Conservation (phyloP, 2,888 invertebrate genomes). For the Onthophagus sagittarius region DNA sequence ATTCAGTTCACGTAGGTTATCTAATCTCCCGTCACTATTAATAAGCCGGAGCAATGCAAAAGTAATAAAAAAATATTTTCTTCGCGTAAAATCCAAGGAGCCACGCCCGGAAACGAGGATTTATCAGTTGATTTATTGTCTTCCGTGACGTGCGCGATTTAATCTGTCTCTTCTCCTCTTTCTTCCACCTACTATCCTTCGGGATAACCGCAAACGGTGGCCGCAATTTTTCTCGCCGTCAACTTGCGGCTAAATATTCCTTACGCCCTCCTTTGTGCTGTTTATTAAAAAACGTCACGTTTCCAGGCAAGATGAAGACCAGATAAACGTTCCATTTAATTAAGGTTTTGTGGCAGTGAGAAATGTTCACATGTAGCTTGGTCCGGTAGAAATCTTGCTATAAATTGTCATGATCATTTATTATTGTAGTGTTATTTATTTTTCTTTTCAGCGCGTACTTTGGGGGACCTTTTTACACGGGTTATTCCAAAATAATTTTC, state of each 20-base stretch:
- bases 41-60: background rate
- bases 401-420: background rate
- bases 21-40: slow-evolving; percentile 12
- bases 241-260: slow-evolving; percentile 19
- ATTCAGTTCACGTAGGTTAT: slow-evolving; percentile 1
- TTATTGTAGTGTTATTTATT: background rate
- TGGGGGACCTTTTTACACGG: no score
- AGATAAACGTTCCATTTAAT: background rate
- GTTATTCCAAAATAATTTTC: background rate
- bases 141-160: slow-evolving; percentile 36
- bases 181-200: slow-evolving; percentile 10
- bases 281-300: slow-evolving; percentile 20
- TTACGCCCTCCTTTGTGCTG: slow-evolving; percentile 11
- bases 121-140: slow-evolving; percentile 37
- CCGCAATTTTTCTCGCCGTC: slow-evolving; percentile 16
- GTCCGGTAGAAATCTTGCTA: background rate
- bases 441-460: no score
- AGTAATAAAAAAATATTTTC: slow-evolving; percentile 7
- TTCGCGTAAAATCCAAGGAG: background rate
- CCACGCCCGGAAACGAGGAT: slow-evolving; percentile 23
- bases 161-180: slow-evolving; percentile 31
- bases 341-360: slow-evolving; percentile 2
- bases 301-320: slow-evolving; percentile 18
- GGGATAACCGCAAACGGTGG: background rate
- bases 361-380: slow-evolving; percentile 2